phyloP scores from a whole-genome alignment of 2,113 vertebrate genomes.

The Dasyprocta punctata region DNA sequence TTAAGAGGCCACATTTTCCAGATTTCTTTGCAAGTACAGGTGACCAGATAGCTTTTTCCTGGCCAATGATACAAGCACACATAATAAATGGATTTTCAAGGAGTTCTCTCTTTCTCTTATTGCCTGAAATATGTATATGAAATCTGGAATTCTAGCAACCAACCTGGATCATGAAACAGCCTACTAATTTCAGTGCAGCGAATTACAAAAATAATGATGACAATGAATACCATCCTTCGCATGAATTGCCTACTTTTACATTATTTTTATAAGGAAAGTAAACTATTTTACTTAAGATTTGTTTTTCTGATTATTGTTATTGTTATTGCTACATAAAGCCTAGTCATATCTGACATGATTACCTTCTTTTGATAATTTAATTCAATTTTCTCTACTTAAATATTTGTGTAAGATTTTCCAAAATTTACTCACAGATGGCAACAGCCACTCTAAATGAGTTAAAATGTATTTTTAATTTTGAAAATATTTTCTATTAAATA shows the following conservation, averaged over 20 bases:
- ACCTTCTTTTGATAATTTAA: neutral
- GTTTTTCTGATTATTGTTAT: neutral
- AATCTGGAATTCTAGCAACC: neutral
- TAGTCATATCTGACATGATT: neutral
- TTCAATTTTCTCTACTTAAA: neutral
- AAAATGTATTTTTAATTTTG: slow-evolving; percentile 29
- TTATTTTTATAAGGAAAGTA: slow-evolving; percentile 23
- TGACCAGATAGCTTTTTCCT: neutral
- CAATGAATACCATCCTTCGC: neutral
- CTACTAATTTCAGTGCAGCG: neutral
- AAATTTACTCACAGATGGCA: neutral
- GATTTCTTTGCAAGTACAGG: neutral
- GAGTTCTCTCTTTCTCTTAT: neutral
- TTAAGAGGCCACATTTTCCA: neutral
- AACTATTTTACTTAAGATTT: neutral
- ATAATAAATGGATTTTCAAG: neutral
- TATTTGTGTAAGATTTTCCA: neutral
- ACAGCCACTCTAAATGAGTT: neutral
- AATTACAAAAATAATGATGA: neutral
- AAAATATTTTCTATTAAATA: slow-evolving; percentile 36
- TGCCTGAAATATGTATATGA: neutral
- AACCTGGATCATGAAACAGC: neutral
- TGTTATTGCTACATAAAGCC: neutral
- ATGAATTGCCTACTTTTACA: neutral
- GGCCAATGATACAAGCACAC: neutral